Conservation (phyloP, 2,113 vertebrate species). For the Rutilus rutilus region DNA sequence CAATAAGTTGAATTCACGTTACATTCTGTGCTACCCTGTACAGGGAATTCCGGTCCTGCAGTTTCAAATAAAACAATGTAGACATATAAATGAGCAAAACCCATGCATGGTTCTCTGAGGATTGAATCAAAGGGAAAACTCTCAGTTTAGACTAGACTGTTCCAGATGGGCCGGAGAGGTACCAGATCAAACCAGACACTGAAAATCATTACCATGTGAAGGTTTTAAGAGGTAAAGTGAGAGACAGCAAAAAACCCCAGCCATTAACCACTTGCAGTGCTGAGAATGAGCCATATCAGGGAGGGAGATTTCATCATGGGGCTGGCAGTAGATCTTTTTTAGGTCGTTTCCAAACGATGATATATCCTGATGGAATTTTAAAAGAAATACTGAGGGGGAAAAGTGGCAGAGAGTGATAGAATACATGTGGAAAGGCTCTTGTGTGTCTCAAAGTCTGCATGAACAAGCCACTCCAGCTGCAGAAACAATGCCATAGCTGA, state of each 20-base stretch:
- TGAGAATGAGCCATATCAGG: conserved; percentile 49
- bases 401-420: conserved; percentile 28
- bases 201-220: conserved; percentile 53
- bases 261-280: conserved; percentile 47
- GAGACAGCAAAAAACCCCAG: conserved; percentile 11
- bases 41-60: not conserved
- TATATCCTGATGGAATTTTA: conserved; percentile 45
- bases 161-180: conserved; percentile 48
- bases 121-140: conserved; percentile 49
- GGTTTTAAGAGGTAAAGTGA: conserved; percentile 49
- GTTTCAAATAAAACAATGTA: conserved; percentile 9
- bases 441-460: conserved; percentile 38
- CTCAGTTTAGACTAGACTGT: conserved; percentile 44
- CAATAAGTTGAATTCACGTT: not conserved
- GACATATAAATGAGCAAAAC: conserved; percentile 27
- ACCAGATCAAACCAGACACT: conserved; percentile 50
- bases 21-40: not conserved
- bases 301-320: conserved; percentile 42
- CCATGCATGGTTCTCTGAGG: not conserved
- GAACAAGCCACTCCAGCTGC: conserved; percentile 52
- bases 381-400: conserved; percentile 28
- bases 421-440: conserved; percentile 38
- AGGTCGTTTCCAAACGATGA: conserved; percentile 47
- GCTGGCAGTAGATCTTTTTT: conserved; percentile 30
- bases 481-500: conserved; percentile 55